Percentiles rank a stretch among this genome's conserved stretches.
Conservation (phyloP, 2,113 vertebrate species). For the Chamaetylas fuelleborni region DNA sequence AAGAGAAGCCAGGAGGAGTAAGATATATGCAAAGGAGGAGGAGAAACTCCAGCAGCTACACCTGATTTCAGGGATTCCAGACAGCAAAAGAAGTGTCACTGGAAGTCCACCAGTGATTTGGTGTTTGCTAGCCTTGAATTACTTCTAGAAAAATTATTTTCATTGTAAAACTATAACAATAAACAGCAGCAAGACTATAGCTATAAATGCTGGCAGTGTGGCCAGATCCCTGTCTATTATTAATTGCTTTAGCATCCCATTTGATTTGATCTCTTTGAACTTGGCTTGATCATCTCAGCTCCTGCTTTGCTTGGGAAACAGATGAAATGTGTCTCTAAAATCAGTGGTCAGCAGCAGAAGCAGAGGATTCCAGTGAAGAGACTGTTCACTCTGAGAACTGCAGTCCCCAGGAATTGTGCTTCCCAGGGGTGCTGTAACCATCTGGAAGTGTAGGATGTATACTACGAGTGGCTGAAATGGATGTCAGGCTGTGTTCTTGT, state of each 20-base stretch:
- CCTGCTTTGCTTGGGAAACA: background rate
- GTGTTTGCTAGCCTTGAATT: background rate
- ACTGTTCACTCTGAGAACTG: background rate
- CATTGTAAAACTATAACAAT: background rate
- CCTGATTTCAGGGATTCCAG: background rate
- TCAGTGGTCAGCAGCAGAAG: background rate
- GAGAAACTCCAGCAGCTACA: background rate
- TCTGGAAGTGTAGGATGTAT: background rate
- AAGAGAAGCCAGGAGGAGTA: background rate
- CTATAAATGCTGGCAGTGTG: background rate
- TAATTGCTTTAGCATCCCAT: background rate
- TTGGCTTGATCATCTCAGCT: fast-evolving
- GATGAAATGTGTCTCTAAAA: background rate
- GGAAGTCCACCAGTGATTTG: background rate
- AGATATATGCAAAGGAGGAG: background rate
- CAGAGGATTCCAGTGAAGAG: background rate
- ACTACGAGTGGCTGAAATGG: fast-evolving
- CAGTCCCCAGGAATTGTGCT: background rate
- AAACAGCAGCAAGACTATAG: background rate
- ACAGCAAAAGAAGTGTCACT: background rate
- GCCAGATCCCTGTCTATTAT: background rate
- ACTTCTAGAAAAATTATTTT: background rate
- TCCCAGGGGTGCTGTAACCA: background rate
- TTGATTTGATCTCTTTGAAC: background rate
- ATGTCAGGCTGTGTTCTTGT: background rate